Evolutionary conservation across 2,888 invertebrate genomes (phyloP), one percentile per base, ranked within the genome.

Genomic region (Myopa testacea): DNA sequence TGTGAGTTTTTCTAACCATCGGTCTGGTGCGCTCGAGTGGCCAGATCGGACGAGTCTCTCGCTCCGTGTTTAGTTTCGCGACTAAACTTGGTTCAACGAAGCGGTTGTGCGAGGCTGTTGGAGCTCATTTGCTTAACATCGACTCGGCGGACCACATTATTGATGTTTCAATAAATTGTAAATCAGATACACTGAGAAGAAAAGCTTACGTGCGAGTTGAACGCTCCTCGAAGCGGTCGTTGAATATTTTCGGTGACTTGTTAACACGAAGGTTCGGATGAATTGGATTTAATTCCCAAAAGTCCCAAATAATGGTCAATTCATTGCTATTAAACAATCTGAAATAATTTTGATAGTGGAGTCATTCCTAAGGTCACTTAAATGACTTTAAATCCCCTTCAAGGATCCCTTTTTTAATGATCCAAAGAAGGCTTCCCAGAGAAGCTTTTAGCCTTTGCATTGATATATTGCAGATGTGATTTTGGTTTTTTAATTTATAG

Each of bases 51-150:
- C 77, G 81, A 73, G 77, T 79, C 80, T 77, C 80, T 78, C 79
- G 70, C 78, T 80, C 76, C 78, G 79, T 77, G 79, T 76, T 81
- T 72, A 79, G 80, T 73, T 81, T 81, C 73, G 77, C 81, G 78
- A 80, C 80, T 80, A 80, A 80, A 81, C 81, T 79, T 75, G 77
- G 71, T 55, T 12, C 68, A 45, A 37, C 77, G 45, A 62, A 73
- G 77, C 34, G 34, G 73, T 52, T 58, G 73, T 67, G 67, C 50
- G 65, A 60, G 55, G 78, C 73, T 68, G 77, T 50, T 78, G 80
- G 55, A 69, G 80, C 81, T 81, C 81, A 81, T 81, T 81, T 81
- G 81, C 79, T 79, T 80, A 81, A 79, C 79, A 77, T 79, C 78
- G 78, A 72, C 67, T 62, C 50, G 34, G 73, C 67, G 63, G 71